Conservation (phyloP, 1,140 invertebrate species). For the Archivesica marissinica region DNA sequence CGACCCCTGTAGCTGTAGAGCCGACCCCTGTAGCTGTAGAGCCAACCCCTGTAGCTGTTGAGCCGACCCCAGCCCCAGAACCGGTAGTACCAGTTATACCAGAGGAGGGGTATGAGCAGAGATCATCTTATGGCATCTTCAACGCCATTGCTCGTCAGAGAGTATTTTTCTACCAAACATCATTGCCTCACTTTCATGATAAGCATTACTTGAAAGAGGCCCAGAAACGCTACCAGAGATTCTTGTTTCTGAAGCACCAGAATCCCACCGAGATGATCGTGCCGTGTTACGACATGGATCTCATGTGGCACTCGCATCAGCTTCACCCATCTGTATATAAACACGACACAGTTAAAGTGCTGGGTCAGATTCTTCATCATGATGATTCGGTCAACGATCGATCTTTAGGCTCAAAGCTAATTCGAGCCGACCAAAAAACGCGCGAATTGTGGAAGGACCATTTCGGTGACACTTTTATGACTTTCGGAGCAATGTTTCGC, state of each 20-base stretch:
- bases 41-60: not conserved
- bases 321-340: constrained; percentile 83
- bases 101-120: constrained; percentile 57
- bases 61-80: not conserved
- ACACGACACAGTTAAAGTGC: constrained; percentile 82
- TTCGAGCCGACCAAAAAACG: constrained; percentile 72
- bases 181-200: constrained; percentile 84
- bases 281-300: constrained; percentile 85
- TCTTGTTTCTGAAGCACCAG: constrained; percentile 84
- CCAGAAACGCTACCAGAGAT: constrained; percentile 84
- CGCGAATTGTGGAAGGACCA: constrained; percentile 75
- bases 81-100: not conserved
- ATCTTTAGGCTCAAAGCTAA: constrained; percentile 81
- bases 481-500: constrained; percentile 81
- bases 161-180: constrained; percentile 84
- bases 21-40: not conserved
- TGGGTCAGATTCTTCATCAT: constrained; percentile 83
- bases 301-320: constrained; percentile 85
- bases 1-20: not conserved
- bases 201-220: constrained; percentile 82
- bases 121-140: constrained; percentile 83
- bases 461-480: constrained; percentile 76
- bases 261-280: constrained; percentile 84
- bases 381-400: constrained; percentile 85
- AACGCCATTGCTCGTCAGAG: constrained; percentile 82